These are phyloP conservation scores for Nipponacmea schrenckii DNA, from an alignment of 2,888 invertebrate genomes.

Conservation along the genomic window DNA sequence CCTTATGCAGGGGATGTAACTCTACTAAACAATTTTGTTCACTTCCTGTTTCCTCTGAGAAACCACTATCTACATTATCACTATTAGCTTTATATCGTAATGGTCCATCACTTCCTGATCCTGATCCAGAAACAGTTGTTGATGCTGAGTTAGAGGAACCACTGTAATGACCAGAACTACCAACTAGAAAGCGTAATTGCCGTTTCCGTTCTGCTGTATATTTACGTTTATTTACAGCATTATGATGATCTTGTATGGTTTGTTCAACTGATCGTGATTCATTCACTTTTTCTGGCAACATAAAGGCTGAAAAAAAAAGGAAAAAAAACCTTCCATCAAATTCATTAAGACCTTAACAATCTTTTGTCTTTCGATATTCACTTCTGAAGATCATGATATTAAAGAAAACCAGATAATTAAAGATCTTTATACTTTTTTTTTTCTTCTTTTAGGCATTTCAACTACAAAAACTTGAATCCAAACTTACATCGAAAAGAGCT, in stretches of 20 bases:
- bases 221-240: slow-evolving; percentile 46
- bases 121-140: slow-evolving; percentile 14
- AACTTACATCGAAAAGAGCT: slow-evolving; percentile 1
- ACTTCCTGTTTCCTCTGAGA: slow-evolving; percentile 23
- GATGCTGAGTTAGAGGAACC: slow-evolving; percentile 5
- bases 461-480: too few species aligned
- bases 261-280: slow-evolving; percentile 34
- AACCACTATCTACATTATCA: slow-evolving; percentile 21
- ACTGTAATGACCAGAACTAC: slow-evolving; percentile 35
- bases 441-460: too few species aligned
- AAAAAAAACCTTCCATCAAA: background rate
- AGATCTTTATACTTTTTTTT: too few species aligned
- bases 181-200: slow-evolving; percentile 44
- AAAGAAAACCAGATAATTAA: background rate
- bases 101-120: background rate
- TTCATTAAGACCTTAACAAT: too few species aligned
- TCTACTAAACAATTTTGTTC: slow-evolving; percentile 12
- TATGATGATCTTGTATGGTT: slow-evolving; percentile 46
- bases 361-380: too few species aligned
- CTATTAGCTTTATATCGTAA: background rate
- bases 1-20: background rate
- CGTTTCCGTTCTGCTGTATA: slow-evolving; percentile 48
- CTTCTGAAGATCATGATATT: background rate
- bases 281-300: slow-evolving; percentile 41
- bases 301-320: slow-evolving; percentile 36